A percentile compares a stretch with the other conserved stretches of the same genome.
These are phyloP conservation scores for Spodoptera frugiperda DNA, from an alignment of 1,140 invertebrate genomes.

Conservation along the genomic window DNA sequence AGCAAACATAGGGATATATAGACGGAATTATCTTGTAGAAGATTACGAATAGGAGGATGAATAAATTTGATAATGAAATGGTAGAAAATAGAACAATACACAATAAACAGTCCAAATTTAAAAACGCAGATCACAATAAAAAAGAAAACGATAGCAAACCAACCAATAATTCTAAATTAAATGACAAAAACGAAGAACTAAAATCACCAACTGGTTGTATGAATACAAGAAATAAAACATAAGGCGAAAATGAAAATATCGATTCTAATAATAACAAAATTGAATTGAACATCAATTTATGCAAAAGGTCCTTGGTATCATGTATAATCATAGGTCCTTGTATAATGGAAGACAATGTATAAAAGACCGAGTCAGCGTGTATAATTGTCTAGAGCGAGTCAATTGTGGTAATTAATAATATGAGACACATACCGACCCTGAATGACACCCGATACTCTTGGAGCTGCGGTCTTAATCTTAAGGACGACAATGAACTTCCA, in stretches of 20 bases:
- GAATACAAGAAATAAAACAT: constrained; percentile 3
- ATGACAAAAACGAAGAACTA: not conserved
- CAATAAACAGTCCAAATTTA: not conserved
- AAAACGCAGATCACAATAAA: not conserved
- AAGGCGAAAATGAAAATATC: not conserved
- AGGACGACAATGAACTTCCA: constrained; percentile 39
- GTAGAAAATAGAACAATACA: not conserved
- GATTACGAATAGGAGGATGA: too few species aligned
- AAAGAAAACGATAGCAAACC: not conserved
- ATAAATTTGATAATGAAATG: too few species aligned
- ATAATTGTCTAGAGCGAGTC: constrained; percentile 39
- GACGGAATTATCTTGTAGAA: not conserved
- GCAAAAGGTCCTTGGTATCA: too few species aligned
- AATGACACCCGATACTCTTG: constrained; percentile 58
- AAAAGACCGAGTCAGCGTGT: constrained; percentile 41
- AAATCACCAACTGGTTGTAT: not conserved
- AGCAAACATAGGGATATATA: not conserved
- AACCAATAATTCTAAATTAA: not conserved
- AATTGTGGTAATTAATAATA: constrained; percentile 47
- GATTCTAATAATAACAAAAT: not conserved
- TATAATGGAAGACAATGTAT: not conserved
- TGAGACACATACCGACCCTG: constrained; percentile 48
- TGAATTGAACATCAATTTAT: not conserved
- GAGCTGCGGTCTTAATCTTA: constrained; percentile 50
- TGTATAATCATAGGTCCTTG: too few species aligned